phyloP scores from a whole-genome alignment of 2,797 vertebrate species.

The Myotis pilosus region DNA sequence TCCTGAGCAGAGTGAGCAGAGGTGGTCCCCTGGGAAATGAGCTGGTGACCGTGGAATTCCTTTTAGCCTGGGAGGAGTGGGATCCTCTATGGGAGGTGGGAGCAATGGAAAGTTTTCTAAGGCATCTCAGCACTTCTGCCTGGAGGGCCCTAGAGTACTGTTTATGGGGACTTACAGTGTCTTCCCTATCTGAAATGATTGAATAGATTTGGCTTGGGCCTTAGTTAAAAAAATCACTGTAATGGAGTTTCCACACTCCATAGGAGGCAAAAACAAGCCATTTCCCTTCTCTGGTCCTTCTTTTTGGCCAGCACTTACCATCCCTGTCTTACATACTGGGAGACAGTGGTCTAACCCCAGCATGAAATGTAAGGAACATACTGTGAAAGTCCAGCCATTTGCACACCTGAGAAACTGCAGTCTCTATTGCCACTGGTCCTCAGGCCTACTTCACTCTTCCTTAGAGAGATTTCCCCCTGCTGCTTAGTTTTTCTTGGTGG shows the following conservation, averaged over 20 bases:
- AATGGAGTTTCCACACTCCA: constrained; percentile 16
- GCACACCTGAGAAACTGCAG: background rate
- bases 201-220: constrained; percentile 17
- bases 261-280: constrained; percentile 13
- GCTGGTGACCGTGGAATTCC: background rate
- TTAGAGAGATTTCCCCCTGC: background rate
- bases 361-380: background rate
- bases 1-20: constrained; percentile 11
- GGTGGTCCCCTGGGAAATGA: background rate
- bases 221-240: constrained; percentile 27
- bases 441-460: background rate
- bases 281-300: background rate
- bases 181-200: background rate
- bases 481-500: constrained; percentile 18
- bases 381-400: background rate
- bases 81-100: background rate
- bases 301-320: constrained; percentile 23
- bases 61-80: background rate
- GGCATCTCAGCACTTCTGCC: background rate
- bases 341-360: background rate
- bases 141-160: background rate
- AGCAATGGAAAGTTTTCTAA: background rate
- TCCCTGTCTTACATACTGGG: background rate
- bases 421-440: background rate
- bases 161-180: background rate